Conservation (phyloP, 2,797 vertebrate genomes). For the Rhinella marina region DNA sequence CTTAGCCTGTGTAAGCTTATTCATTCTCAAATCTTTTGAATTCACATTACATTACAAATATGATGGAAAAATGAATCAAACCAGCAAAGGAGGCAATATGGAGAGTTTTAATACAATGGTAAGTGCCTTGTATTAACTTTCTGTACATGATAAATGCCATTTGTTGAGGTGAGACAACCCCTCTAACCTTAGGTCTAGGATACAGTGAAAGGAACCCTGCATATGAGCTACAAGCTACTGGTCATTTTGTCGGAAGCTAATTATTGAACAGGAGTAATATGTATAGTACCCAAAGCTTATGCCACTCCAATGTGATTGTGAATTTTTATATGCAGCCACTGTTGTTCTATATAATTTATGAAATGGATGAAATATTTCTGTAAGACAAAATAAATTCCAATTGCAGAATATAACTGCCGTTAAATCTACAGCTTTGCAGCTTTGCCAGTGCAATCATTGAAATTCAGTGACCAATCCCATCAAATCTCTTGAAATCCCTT, state of each 20-base stretch:
- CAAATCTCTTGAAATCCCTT: conserved; percentile 1
- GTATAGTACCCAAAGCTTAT: neutral
- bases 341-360: neutral
- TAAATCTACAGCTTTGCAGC: neutral
- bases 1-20: no score
- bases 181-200: neutral
- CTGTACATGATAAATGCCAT: no score
- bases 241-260: neutral
- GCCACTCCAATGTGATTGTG: neutral
- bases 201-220: neutral
- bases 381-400: neutral
- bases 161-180: no score
- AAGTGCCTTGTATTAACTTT: no score
- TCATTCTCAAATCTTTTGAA: no score
- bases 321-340: neutral
- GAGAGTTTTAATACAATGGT: no score
- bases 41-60: no score
- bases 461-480: conserved; percentile 7
- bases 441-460: conserved; percentile 8
- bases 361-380: neutral
- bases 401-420: neutral
- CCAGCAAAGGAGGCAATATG: no score
- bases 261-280: neutral
- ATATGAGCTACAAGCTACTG: neutral
- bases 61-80: no score